Conservation (phyloP, 2,113 vertebrate genomes). For the Nanorana parkeri region DNA sequence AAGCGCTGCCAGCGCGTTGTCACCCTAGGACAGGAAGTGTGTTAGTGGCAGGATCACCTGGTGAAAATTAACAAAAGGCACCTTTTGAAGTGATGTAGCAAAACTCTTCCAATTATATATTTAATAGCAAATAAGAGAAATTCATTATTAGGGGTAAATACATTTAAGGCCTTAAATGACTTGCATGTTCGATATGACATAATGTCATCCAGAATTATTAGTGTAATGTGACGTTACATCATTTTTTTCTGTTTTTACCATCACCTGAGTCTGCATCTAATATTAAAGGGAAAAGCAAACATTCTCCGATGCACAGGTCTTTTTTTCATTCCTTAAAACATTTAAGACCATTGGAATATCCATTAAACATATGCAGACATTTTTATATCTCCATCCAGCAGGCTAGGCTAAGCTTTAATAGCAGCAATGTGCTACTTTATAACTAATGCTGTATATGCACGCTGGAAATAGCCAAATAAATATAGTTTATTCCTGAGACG, state of each 20-base stretch:
- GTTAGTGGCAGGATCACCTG: too few relatives aligned
- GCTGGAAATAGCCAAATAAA: conserved; percentile 14
- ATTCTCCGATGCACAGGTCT: neutral
- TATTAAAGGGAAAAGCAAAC: neutral
- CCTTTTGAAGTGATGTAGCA: too few relatives aligned
- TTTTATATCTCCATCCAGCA: conserved; percentile 32
- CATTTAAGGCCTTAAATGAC: too few relatives aligned
- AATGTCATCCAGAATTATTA: too few relatives aligned
- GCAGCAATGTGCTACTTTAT: conserved; percentile 16
- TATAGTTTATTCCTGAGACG: conserved; percentile 12
- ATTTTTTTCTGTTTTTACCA: neutral
- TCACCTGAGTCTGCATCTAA: neutral
- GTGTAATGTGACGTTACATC: too few relatives aligned
- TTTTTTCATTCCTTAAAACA: conserved; percentile 7
- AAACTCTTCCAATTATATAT: too few relatives aligned
- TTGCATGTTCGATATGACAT: too few relatives aligned
- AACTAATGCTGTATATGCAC: conserved; percentile 8
- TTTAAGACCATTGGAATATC: neutral
- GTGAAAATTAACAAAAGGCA: too few relatives aligned
- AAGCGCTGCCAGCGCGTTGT: too few relatives aligned
- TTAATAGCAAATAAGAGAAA: too few relatives aligned
- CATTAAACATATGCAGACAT: conserved; percentile 37
- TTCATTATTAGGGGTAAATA: too few relatives aligned
- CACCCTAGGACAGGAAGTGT: too few relatives aligned
- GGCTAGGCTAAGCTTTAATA: conserved; percentile 8